Percentiles rank a stretch among this genome's conserved stretches.
Conservation (phyloP, 2,888 invertebrate genomes). For the Megalurothrips usitatus region DNA sequence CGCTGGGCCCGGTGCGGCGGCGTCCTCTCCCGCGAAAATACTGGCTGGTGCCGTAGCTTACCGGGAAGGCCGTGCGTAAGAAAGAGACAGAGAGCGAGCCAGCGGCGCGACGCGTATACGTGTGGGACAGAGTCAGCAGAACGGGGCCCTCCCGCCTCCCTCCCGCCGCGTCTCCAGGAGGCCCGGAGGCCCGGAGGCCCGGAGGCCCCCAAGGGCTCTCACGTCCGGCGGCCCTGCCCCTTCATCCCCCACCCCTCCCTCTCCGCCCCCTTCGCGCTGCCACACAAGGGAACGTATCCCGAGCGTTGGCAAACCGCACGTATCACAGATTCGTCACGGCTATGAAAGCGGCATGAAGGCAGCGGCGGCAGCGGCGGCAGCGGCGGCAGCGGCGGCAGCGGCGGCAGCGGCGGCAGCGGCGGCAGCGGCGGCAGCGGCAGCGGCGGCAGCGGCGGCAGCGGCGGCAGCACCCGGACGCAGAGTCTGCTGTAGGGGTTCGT, state of each 20-base stretch:
- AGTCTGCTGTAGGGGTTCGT: too few species aligned
- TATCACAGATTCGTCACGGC: slow-evolving; percentile 20
- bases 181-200: too few species aligned
- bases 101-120: background rate
- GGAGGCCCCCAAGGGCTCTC: background rate
- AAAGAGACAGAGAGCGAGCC: too few species aligned
- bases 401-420: background rate
- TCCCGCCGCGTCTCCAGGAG: background rate
- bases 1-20: background rate
- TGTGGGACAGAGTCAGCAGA: background rate
- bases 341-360: slow-evolving; percentile 6
- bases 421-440: too few species aligned
- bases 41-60: background rate
- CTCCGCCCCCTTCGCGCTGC: background rate
- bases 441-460: too few species aligned
- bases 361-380: background rate
- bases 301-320: slow-evolving; percentile 16
- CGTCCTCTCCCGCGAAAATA: background rate
- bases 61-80: background rate
- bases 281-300: slow-evolving; percentile 7
- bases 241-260: background rate
- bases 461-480: too few species aligned
- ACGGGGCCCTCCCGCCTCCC: background rate
- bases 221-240: slow-evolving; percentile 3
- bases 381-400: background rate